Percentiles rank a stretch among this genome's conserved stretches.
phyloP scores from a whole-genome alignment of 1,140 invertebrate species.

The Caenorhabditis brenneri region DNA sequence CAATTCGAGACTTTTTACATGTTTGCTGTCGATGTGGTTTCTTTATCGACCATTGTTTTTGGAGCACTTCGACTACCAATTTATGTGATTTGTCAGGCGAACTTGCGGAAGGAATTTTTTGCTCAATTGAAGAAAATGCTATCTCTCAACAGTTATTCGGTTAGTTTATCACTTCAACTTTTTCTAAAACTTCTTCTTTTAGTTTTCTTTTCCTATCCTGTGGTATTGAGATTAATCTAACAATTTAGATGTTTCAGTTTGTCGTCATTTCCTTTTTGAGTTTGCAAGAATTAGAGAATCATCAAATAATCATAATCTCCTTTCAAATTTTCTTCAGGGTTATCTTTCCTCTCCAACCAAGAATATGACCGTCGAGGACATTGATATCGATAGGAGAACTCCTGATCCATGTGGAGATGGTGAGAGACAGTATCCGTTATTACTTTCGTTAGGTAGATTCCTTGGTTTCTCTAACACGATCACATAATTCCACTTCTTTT shows the following conservation, averaged over 20 bases:
- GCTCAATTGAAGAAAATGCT: slow-evolving; percentile 27
- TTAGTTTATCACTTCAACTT: not conserved
- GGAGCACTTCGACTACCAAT: slow-evolving; percentile 55
- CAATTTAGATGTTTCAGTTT: not conserved
- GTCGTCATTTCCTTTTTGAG: not conserved
- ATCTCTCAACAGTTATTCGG: slow-evolving; percentile 2
- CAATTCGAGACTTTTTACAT: slow-evolving; percentile 63
- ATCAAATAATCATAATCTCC: not conserved
- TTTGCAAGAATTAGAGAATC: not conserved
- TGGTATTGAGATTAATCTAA: not conserved
- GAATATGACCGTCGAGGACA: slow-evolving; percentile 24
- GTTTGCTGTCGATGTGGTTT: slow-evolving; percentile 65
- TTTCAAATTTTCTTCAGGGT: slow-evolving; percentile 3
- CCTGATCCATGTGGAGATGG: slow-evolving; percentile 1
- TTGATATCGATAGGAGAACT: slow-evolving; percentile 3
- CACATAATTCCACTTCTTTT: not conserved
- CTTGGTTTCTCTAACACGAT: slow-evolving; percentile 21
- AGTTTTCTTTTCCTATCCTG: not conserved
- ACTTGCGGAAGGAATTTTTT: slow-evolving; percentile 48
- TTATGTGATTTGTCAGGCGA: slow-evolving; percentile 50
- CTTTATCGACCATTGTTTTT: slow-evolving; percentile 62
- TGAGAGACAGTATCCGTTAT: slow-evolving; percentile 36
- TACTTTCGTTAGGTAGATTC: slow-evolving; percentile 33
- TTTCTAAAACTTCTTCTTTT: not conserved
- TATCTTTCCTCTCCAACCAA: slow-evolving; percentile 12